phyloP scores from a whole-genome alignment of 2,113 vertebrate genomes.

The Hipposideros armiger region DNA sequence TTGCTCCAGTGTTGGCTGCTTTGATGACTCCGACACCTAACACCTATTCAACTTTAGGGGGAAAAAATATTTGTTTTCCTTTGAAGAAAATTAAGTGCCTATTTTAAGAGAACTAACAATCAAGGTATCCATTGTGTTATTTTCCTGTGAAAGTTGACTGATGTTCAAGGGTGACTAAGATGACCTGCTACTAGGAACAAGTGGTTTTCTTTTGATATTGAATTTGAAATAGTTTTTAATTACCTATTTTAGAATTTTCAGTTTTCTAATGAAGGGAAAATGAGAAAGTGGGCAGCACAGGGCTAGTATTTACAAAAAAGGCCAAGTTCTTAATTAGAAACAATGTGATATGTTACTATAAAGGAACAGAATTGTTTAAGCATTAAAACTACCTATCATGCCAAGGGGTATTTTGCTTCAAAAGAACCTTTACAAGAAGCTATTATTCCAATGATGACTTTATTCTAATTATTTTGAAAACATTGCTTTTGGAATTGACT shows the following conservation, averaged over 20 bases:
- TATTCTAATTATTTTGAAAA: neutral
- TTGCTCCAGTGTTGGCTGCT: neutral
- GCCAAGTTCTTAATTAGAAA: neutral
- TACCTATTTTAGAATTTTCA: neutral
- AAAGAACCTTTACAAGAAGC: neutral
- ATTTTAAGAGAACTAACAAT: constrained; percentile 18
- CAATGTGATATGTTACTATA: neutral
- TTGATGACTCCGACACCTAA: neutral
- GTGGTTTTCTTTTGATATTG: neutral
- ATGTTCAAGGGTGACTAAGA: neutral
- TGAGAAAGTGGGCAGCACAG: neutral
- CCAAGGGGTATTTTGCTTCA: neutral
- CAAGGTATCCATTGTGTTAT: neutral
- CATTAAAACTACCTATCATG: neutral
- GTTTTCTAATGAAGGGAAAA: neutral
- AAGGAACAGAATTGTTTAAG: neutral
- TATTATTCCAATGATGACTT: neutral
- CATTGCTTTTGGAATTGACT: neutral
- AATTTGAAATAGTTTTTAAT: neutral
- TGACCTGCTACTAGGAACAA: neutral
- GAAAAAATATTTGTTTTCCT: neutral
- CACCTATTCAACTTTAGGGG: neutral
- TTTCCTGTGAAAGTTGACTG: neutral
- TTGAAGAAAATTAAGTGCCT: neutral
- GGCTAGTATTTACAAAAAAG: neutral